A percentile compares a stretch with the other conserved stretches of the same genome.
phyloP scores from a whole-genome alignment of 2,888 invertebrate genomes.

The Meloe dianella region DNA sequence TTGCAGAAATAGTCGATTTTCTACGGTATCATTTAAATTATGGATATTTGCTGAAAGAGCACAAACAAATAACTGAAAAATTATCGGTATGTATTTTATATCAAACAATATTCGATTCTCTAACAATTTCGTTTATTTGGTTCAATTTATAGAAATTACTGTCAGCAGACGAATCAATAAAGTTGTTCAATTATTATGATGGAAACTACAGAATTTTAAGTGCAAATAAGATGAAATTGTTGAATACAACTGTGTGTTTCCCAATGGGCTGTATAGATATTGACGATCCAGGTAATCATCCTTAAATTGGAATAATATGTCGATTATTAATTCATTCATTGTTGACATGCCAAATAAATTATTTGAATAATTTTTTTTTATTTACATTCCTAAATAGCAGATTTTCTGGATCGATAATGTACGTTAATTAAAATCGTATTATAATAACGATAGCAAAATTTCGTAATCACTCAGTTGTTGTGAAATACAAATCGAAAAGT shows the following conservation, averaged over 20 bases:
- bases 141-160: conserved; percentile 17
- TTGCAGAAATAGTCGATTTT: conserved; percentile 18
- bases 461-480: no score
- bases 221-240: neutral
- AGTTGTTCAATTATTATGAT: conserved; percentile 18
- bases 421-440: no score
- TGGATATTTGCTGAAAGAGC: conserved; percentile 9
- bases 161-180: neutral
- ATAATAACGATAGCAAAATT: no score
- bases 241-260: conserved; percentile 16
- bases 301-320: neutral
- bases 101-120: neutral
- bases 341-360: conserved; percentile 4
- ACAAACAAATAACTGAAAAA: neutral
- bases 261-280: conserved; percentile 21
- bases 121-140: neutral
- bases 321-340: conserved; percentile 3
- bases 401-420: no score
- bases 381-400: no score
- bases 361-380: neutral
- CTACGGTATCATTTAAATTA: conserved; percentile 16
- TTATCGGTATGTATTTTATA: neutral
- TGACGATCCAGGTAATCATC: conserved; percentile 23
- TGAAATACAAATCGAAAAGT: no score
- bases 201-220: conserved; percentile 9